phyloP scores from a whole-genome alignment of 2,888 invertebrate genomes.

The Pantelozetes paolii region DNA sequence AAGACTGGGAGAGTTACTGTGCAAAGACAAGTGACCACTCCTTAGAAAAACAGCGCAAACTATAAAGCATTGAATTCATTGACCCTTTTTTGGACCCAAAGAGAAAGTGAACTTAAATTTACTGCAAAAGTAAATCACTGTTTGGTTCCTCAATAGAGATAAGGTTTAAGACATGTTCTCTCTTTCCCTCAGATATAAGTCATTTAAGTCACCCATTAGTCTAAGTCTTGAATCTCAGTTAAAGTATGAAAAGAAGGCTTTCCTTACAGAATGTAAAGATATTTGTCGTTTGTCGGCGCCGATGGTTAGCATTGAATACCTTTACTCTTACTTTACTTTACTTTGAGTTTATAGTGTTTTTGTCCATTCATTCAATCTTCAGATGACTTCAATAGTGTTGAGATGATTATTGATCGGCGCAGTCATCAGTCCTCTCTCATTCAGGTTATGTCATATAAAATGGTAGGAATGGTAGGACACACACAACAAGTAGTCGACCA shows the following conservation, averaged over 20 bases:
- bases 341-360: constrained; percentile 10
- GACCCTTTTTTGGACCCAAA: constrained; percentile 11
- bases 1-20: neutral
- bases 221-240: no score
- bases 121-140: neutral
- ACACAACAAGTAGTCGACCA: neutral
- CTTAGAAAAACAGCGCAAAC: constrained; percentile 11
- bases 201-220: constrained; percentile 3
- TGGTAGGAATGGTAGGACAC: no score
- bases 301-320: neutral
- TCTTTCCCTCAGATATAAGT: no score
- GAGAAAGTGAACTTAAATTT: constrained; percentile 25
- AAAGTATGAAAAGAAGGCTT: neutral
- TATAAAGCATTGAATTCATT: constrained; percentile 19
- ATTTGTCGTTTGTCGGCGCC: neutral
- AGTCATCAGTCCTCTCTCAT: constrained; percentile 12
- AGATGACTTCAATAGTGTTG: constrained; percentile 30
- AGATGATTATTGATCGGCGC: constrained; percentile 26
- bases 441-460: constrained; percentile 16
- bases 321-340: neutral
- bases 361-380: constrained; percentile 10
- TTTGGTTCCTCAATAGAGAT: constrained; percentile 7
- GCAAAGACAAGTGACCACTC: constrained; percentile 14
- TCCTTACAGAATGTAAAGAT: neutral
- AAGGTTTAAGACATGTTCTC: neutral